Conservation (phyloP, 2,797 vertebrate species). For the Emydoidea blandingii region DNA sequence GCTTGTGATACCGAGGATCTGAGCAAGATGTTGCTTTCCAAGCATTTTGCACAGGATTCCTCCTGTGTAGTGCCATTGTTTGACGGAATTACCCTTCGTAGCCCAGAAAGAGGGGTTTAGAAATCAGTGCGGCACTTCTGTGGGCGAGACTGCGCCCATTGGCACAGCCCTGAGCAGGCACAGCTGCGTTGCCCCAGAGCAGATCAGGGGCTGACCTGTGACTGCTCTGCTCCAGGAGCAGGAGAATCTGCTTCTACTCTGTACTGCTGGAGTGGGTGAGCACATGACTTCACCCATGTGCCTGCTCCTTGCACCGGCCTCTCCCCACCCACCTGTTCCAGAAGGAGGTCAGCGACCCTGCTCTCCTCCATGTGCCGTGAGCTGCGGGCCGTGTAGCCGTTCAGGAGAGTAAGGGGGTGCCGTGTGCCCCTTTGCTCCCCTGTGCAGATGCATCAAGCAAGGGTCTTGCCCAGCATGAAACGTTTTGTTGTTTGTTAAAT, state of each 20-base stretch:
- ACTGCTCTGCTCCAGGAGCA: not conserved
- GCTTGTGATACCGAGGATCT: not conserved
- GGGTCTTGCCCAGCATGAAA: not conserved
- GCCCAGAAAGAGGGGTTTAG: not conserved
- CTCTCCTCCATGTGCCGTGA: not conserved
- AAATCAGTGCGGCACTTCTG: not conserved
- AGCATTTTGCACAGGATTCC: not conserved
- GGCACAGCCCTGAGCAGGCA: not conserved
- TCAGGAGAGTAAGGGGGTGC: not conserved
- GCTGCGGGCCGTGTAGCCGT: rapidly evolving
- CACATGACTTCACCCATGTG: not conserved
- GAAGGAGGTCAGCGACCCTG: not conserved
- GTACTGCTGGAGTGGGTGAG: not conserved
- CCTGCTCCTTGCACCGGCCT: not conserved
- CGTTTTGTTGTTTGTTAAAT: not conserved
- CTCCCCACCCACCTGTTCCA: not conserved
- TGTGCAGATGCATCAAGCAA: not conserved
- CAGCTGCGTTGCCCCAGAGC: not conserved
- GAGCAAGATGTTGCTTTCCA: not conserved
- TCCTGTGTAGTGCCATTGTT: not conserved
- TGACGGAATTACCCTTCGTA: not conserved
- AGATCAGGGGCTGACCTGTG: not conserved
- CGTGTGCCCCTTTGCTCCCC: not conserved
- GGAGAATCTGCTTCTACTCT: not conserved
- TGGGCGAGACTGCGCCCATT: rapidly evolving